Base-by-base conservation (phyloP, 2,888 invertebrate species). In the Geotrupes spiniger region DNA sequence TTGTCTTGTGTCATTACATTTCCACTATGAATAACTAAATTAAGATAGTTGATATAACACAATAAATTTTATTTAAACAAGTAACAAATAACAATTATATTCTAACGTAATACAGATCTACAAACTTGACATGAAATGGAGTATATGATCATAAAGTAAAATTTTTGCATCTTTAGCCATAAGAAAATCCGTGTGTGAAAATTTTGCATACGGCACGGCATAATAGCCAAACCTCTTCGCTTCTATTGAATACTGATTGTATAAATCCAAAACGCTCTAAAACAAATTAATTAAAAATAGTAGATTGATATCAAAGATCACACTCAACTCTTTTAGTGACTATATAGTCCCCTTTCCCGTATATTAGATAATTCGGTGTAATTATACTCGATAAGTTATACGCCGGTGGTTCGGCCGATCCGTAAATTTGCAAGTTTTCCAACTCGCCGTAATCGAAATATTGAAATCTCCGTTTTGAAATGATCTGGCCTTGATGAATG, bases 391-490 rank as follows among this genome's bases (percentile, higher is more conserved):
- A 69, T 5, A 84, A 25, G 37, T 79, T 73, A 57, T 85, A 85
- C 43, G 76, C 73, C 0, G 84, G 83, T 0, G 84, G 83, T 0
- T 55, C 50, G 0, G 56, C 52, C 1, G 64, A 69, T 2, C 80
- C 79, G 53, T 85, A 85, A 44, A 72, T 62, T 46, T 64, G 58
- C n/a, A 75, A 37, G 61, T 85, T 86, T 5, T 69, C 73, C 1
- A 63, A 59, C 0, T 61, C 37, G 0, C 86, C 87, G 56, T 80
- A 84, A 63, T 88, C 85, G 54, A 78, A 87, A 63, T 77, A 78
- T 54, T 78, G 78, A 60, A 86, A 87, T 49, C 74, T 72, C 1
- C 79, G 78, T 10, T 65, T 56, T 4, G 21, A 11, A 17, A 46
- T 42, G 1, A 50, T 33, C 37, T 50, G 50, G 5, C 46, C 36